Evolutionary conservation across 2,797 vertebrate genomes (phyloP), one percentile per base, ranked within the genome.

Genomic region (Alca torda): DNA sequence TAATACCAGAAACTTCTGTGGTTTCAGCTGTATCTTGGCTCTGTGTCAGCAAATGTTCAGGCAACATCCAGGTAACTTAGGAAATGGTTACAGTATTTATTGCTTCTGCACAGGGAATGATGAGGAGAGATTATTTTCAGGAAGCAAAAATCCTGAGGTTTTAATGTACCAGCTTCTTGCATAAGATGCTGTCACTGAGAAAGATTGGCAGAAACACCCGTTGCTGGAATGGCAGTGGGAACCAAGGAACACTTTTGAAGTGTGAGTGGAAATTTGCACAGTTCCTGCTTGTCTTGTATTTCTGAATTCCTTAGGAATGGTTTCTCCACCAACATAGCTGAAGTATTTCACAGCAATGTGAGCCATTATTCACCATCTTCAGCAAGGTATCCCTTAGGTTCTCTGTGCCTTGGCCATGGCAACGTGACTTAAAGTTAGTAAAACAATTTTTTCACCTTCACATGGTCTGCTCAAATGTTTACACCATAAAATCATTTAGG

Each of bases 21-120:
- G 97, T 99, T 91, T 97, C 98, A 93, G 98, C 98, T 3, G 95
- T 99, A 25, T 99, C 98, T 78, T 99, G 98, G 99, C 96, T 99
- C 41, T 98, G 98, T 91, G 97, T 98, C 16, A 92, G 97, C 57
- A 99, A 98, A 97, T 98, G 99, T 95, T 98, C 99, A 69, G 53
- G 93, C 79, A 98, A 68, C 79, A 96, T 97, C 63, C 99, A 99
- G 98, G 99, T 99, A 98, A 98, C 90, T 92, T 67, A 67, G 20
- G 54, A 74, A 76, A 60, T 83, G n/a, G 77, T 87, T 68, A 23
- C 28, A 69, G 37, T 19, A 43, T 48, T 46, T 67, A 8, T 5
- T 81, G 35, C 51, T 90, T 79, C 56, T 90, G 43, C 45, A n/a
- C 43, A 41, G 65, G 56, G 60, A 57, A 4, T 31, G 10, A 51